Conservation (phyloP, 2,888 invertebrate genomes). For the Sinelater perroti region DNA sequence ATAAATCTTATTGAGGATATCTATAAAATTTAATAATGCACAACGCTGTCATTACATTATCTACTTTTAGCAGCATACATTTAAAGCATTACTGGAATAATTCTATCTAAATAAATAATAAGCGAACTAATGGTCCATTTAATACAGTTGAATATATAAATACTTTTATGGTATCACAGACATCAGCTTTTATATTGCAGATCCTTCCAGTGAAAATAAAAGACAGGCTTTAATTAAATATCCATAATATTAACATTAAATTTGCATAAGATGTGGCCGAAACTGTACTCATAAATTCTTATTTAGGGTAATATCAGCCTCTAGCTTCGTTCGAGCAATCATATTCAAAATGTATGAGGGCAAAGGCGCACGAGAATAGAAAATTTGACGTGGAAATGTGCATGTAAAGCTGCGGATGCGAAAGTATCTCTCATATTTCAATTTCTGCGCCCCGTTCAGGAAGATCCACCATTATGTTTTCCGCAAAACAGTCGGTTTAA, state of each 20-base stretch:
- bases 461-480: slow-evolving; percentile 10
- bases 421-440: slow-evolving; percentile 15
- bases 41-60: too few relatives aligned
- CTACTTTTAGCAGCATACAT: too few relatives aligned
- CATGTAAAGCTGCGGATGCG: slow-evolving; percentile 10
- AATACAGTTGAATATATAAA: too few relatives aligned
- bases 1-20: slow-evolving; percentile 10
- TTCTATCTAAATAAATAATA: too few relatives aligned
- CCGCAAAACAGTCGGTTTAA: slow-evolving; percentile 1
- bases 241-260: slow-evolving; percentile 4
- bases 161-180: too few relatives aligned
- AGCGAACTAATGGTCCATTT: too few relatives aligned
- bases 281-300: not conserved
- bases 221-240: too few relatives aligned
- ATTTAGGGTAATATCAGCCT: not conserved
- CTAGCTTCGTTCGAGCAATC: not conserved
- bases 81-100: too few relatives aligned
- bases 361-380: not conserved
- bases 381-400: not conserved
- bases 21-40: slow-evolving; percentile 12
- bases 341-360: slow-evolving; percentile 1
- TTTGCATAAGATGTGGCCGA: not conserved
- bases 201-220: too few relatives aligned
- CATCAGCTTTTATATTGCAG: too few relatives aligned
- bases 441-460: slow-evolving; percentile 7